A percentile compares a stretch with the other conserved stretches of the same genome.
These are phyloP conservation scores for Diacarnus erythraeanus DNA, from an alignment of 37 sponge, comb jelly and placozoan species.

Conservation along the genomic window DNA sequence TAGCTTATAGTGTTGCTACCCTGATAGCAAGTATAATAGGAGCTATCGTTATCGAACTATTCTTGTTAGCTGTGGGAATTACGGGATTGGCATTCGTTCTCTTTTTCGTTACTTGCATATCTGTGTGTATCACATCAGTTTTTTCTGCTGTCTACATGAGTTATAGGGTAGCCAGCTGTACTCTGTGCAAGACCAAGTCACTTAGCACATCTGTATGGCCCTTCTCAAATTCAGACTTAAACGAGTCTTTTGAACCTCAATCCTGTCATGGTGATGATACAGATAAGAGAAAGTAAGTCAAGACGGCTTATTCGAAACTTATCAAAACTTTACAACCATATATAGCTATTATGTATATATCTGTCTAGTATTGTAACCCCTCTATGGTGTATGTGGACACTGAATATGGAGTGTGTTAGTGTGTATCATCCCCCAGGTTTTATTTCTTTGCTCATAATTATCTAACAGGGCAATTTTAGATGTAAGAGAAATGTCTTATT, in stretches of 20 bases:
- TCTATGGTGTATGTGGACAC: too few relatives aligned
- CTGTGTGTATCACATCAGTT: slow-evolving; percentile 25
- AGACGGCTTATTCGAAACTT: too few relatives aligned
- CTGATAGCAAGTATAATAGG: slow-evolving; percentile 42
- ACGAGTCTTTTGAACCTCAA: too few relatives aligned
- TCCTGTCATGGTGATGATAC: background rate
- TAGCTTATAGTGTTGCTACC: slow-evolving; percentile 33
- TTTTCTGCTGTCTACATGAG: slow-evolving; percentile 18
- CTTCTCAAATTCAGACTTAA: background rate
- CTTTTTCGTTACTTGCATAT: slow-evolving; percentile 26
- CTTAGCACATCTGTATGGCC: background rate
- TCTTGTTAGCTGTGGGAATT: slow-evolving; percentile 32
- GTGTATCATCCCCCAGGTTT: too few relatives aligned
- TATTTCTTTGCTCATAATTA: too few relatives aligned
- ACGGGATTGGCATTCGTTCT: slow-evolving; percentile 38
- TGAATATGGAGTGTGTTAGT: too few relatives aligned
- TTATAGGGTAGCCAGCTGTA: slow-evolving; percentile 6
- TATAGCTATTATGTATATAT: background rate
- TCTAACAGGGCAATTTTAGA: background rate
- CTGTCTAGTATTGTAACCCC: background rate
- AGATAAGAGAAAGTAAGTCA: slow-evolving; percentile 49
- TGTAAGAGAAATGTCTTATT: background rate
- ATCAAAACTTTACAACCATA: background rate
- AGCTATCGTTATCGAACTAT: slow-evolving; percentile 39
- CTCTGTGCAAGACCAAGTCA: background rate